phyloP scores from a whole-genome alignment of 1,140 invertebrate species.

The Conus betulinus region DNA sequence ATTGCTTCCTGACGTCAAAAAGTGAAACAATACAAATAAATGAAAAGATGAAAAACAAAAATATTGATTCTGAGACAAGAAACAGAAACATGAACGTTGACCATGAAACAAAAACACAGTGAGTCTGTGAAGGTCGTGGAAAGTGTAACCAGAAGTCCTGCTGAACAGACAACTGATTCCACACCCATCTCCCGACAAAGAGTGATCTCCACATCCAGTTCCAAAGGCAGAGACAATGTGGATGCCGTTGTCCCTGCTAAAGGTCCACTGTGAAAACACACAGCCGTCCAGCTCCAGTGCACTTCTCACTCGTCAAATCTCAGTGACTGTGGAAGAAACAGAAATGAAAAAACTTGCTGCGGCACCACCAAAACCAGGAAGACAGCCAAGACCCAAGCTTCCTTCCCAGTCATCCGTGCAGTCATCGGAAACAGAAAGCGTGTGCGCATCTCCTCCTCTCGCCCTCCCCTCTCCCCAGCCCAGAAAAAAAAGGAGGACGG shows the following conservation, averaged over 20 bases:
- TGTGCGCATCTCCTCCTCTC: background rate
- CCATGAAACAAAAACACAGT: too few species aligned
- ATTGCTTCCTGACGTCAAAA: background rate
- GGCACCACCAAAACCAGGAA: slow-evolving; percentile 9
- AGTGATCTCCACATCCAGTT: too few species aligned
- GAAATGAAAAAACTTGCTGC: slow-evolving; percentile 22
- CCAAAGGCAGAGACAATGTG: background rate
- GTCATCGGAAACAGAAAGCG: slow-evolving; percentile 4
- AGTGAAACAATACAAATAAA: background rate
- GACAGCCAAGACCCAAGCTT: slow-evolving; percentile 18
- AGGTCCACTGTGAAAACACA: background rate
- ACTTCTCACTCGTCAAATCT: background rate
- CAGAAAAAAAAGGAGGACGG: slow-evolving; percentile 10
- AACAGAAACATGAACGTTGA: background rate
- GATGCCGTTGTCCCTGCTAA: background rate
- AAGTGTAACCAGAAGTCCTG: too few species aligned
- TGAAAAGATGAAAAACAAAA: background rate
- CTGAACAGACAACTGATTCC: too few species aligned
- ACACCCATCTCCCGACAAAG: too few species aligned
- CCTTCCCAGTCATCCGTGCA: slow-evolving; percentile 5
- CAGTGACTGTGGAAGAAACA: background rate
- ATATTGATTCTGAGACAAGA: background rate
- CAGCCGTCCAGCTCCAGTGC: background rate
- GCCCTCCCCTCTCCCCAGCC: background rate
- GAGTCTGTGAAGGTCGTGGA: too few species aligned